Percentiles rank a stretch among this genome's conserved stretches.
phyloP scores from a whole-genome alignment of 2,797 vertebrate species.

The Eutrigla gurnardus region DNA sequence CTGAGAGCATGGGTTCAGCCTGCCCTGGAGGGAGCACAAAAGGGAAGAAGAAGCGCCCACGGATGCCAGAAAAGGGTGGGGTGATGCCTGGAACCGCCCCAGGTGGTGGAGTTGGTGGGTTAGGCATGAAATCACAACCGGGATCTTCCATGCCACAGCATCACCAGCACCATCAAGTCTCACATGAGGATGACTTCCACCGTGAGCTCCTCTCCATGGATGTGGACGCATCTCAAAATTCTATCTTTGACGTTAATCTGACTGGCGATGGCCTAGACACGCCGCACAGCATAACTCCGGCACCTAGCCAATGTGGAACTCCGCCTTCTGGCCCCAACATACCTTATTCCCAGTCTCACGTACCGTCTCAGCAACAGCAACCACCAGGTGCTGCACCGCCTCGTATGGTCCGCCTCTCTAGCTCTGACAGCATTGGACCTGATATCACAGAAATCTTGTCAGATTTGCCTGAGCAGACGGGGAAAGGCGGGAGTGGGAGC shows the following conservation, averaged over 20 bases:
- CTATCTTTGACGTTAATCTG: conserved; percentile 97
- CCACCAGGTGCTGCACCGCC: conserved; percentile 74
- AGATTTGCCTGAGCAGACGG: conserved; percentile 95
- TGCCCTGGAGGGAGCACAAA: conserved; percentile 85
- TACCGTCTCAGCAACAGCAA: conserved; percentile 85
- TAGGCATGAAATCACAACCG: conserved; percentile 80
- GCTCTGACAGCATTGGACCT: conserved; percentile 96
- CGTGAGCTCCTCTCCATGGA: conserved; percentile 99
- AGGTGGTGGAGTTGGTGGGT: conserved; percentile 53
- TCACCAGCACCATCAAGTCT: conserved; percentile 88
- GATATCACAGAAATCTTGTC: conserved; percentile 98
- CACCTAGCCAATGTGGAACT: conserved; percentile 97
- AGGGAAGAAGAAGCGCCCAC: conserved; percentile 94
- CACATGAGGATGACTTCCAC: conserved; percentile 98
- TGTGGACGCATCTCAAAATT: conserved; percentile 94
- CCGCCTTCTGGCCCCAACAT: conserved; percentile 91
- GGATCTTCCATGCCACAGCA: conserved; percentile 77
- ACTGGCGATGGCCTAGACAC: conserved; percentile 95
- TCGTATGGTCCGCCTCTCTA: conserved; percentile 94
- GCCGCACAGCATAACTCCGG: conserved; percentile 96
- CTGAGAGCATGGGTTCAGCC: conserved; percentile 85
- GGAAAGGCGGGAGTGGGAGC: conserved; percentile 85
- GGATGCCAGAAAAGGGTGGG: conserved; percentile 78
- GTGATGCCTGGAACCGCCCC: conserved; percentile 68
- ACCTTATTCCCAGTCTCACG: conserved; percentile 84